Conservation (phyloP, 2,888 invertebrate species). For the Lasioglossum oenotherae region DNA sequence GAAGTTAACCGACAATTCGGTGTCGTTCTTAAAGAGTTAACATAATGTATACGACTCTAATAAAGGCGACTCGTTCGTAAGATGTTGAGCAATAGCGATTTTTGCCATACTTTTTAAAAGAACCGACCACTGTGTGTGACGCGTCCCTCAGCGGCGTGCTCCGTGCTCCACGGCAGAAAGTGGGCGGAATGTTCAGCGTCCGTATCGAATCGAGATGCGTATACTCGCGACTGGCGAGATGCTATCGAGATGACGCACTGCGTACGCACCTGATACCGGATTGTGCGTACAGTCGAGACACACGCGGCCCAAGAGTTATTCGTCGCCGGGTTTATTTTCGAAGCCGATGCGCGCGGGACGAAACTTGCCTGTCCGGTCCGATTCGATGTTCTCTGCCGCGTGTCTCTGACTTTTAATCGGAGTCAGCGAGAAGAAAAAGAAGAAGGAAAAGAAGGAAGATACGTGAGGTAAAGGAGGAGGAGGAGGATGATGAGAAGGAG, state of each 20-base stretch:
- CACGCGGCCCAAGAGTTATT: constrained; percentile 72
- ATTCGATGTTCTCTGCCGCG: constrained; percentile 19
- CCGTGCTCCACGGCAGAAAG: constrained; percentile 60
- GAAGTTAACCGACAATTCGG: background rate
- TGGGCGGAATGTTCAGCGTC: constrained; percentile 78
- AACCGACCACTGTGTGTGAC: background rate
- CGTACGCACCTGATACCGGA: constrained; percentile 82
- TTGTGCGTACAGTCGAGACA: constrained; percentile 62
- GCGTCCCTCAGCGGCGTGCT: background rate
- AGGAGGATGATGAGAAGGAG: background rate
- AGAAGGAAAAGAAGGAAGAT: background rate
- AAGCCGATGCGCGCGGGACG: constrained; percentile 58
- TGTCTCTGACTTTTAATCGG: constrained; percentile 31
- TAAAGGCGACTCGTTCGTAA: background rate
- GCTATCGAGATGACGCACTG: constrained; percentile 83
- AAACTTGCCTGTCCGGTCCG: constrained; percentile 52
- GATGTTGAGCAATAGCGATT: background rate
- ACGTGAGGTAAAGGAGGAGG: background rate
- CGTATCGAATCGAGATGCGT: constrained; percentile 66
- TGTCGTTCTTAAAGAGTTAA: background rate
- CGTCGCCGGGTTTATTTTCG: constrained; percentile 80
- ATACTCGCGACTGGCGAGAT: constrained; percentile 73
- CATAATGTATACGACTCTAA: background rate
- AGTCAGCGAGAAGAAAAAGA: background rate
- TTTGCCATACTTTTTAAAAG: background rate